Evolutionary conservation across 2,113 vertebrate species (phyloP), one percentile per base, ranked within the genome.

Genomic region (Hymenochirus boettgeri): DNA sequence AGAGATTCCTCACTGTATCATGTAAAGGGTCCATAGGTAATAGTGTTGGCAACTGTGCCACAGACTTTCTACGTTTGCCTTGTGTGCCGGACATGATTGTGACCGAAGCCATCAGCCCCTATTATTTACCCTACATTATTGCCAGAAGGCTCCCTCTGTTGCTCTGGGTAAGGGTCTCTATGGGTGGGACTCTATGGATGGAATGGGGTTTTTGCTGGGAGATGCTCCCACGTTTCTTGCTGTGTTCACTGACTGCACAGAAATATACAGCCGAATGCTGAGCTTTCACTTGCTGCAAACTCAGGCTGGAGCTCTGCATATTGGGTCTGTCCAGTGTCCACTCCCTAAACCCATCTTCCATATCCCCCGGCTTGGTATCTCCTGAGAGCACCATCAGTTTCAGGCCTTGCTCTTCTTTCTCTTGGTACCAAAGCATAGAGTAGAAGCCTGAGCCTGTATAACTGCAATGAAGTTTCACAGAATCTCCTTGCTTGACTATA

Each of bases 161-260:
- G n/a, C n/a, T n/a, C n/a, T n/a, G n/a, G n/a, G n/a, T n/a, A n/a
- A n/a, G n/a, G n/a, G n/a, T n/a, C n/a, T n/a, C n/a, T n/a, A n/a
- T n/a, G n/a, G n/a, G n/a, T n/a, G n/a, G n/a, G n/a, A n/a, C n/a
- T n/a, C n/a, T n/a, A n/a, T n/a, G n/a, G n/a, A n/a, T n/a, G n/a
- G n/a, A n/a, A n/a, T n/a, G 7, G 22, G 63, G 29, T 65, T 65
- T 65, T 11, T 50, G 63, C 27, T 19, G 5, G 2, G 27, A 7
- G 42, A 4, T 25, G 11, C 53, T 19, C 23, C 12, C 1, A 1
- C 9, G 7, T 57, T 2, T 35, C 42, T 19, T 5, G 26, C 63
- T 65, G 63, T 65, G 63, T 25, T 24, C 48, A 21, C 63, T 65
- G 27, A 24, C 27, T 25, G 63, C 54, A 17, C 63, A 65, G 63